phyloP scores from a whole-genome alignment of 2,888 invertebrate species.

The Helicoverpa assulta region DNA sequence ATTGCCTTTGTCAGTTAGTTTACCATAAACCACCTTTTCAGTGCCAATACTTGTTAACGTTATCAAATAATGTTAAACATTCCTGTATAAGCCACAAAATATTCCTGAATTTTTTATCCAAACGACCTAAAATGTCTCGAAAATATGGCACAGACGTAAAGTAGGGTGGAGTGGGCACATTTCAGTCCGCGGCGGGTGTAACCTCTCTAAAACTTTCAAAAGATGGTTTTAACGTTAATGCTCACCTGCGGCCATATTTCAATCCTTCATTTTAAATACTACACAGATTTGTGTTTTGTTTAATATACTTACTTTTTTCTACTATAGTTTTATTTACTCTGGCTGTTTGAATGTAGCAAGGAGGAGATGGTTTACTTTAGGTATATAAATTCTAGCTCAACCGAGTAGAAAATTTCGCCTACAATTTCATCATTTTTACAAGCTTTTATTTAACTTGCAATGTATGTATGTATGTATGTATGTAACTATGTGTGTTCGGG shows the following conservation, averaged over 20 bases:
- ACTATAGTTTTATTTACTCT: too few species aligned
- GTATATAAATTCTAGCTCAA: too few species aligned
- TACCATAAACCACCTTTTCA: too few species aligned
- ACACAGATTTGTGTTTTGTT: background rate
- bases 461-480: too few species aligned
- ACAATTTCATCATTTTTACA: too few species aligned
- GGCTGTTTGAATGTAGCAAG: too few species aligned
- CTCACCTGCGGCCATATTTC: conserved; percentile 19
- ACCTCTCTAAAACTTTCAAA: conserved; percentile 40
- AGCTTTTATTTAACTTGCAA: too few species aligned
- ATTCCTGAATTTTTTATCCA: conserved; percentile 17
- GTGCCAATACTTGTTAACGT: too few species aligned
- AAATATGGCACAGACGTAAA: conserved; percentile 23
- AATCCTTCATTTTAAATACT: conserved; percentile 14
- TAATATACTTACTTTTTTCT: background rate
- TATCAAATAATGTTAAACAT: background rate
- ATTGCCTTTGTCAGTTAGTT: too few species aligned
- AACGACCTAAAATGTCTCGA: conserved; percentile 22
- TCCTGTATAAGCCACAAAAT: conserved; percentile 3
- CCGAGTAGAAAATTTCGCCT: too few species aligned
- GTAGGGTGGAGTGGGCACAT: conserved; percentile 18
- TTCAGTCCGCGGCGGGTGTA: conserved; percentile 11
- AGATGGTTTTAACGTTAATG: conserved; percentile 27
- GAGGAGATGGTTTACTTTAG: too few species aligned
- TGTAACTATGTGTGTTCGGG: too few species aligned